Base-by-base conservation (phyloP, 2,113 vertebrate genomes). In the Myocastor coypus region DNA sequence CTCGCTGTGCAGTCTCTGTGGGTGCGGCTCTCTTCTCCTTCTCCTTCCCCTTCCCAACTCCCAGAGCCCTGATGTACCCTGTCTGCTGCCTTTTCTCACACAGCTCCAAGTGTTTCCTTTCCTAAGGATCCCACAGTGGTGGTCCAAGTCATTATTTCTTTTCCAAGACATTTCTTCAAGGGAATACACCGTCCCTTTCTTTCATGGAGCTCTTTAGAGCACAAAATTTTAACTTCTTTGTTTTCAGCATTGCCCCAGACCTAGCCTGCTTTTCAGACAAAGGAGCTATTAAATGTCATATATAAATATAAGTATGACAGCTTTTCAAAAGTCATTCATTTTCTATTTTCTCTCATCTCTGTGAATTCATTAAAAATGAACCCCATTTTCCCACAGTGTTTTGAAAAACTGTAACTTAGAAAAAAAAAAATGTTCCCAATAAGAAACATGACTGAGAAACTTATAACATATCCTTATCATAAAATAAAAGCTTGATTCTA, bases 371-470 rank as follows among this genome's bases (percentile, higher is more conserved):
- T n/a, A 32, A 55, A 83, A 92, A 92, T 64, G 3, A 50, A 32
- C 9, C 2, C 4, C 1, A 55, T 73, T 77, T 22, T 59, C 5
- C 30, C 63, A n/a, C 30, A 42, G 55, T 83, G 52, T 83, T 42
- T 22, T 88, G n/a, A 75, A 63, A 82, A 75, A 28, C 13, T 17
- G 11, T 50, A 82, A 37, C 34, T 55, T 87, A 7, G 11, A 61
- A 92, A 93, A 63, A 9, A 68, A 68, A n/a, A 94, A 63, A n/a
- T 59, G 2, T 34, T 14, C 1, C 22, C 42, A 0, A 30, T 7
- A 89, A 94, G 5, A 7, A 94, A 89, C 73, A 71, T 61, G 22
- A 57, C 50, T 93, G 28, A 87, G 2, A 7, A 96, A 95, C 40
- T 77, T 83, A 34, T 19, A 91, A 9, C 17, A 77, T 61, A 66